phyloP scores from a whole-genome alignment of 2,888 invertebrate genomes.

The Ferrisia virgata region DNA sequence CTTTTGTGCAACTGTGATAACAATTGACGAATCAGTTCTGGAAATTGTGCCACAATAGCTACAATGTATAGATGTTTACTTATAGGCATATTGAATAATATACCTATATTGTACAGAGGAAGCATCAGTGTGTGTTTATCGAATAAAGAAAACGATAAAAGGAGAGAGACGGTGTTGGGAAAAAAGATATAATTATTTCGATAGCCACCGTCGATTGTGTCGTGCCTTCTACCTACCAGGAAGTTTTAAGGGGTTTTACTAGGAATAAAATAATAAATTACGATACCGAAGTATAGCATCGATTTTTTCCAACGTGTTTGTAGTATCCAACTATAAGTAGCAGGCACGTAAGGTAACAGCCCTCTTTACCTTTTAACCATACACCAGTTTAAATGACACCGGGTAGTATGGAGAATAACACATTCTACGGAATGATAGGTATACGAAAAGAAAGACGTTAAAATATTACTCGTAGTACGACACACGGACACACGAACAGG shows the following conservation, averaged over 20 bases:
- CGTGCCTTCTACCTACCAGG: constrained; percentile 21
- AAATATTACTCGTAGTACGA: constrained; percentile 19
- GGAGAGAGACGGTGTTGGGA: background rate
- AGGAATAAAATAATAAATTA: constrained; percentile 10
- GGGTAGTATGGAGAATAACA: background rate
- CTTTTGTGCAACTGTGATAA: background rate
- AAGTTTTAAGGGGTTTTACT: constrained; percentile 9
- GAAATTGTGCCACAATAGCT: constrained; percentile 8
- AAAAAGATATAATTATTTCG: background rate
- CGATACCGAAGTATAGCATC: background rate
- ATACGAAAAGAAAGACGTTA: constrained; percentile 36
- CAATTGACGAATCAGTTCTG: constrained; percentile 4
- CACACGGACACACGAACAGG: constrained; percentile 21
- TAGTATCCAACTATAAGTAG: background rate
- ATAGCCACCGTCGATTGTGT: background rate
- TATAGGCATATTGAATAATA: background rate
- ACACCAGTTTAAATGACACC: background rate
- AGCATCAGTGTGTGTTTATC: background rate
- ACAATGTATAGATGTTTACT: background rate
- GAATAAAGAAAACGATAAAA: background rate
- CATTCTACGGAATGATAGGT: background rate
- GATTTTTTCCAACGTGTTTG: background rate
- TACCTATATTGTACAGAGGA: background rate
- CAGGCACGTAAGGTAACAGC: background rate
- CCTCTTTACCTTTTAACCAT: background rate